Conservation (phyloP, 2,113 vertebrate genomes). For the Zootoca vivipara region DNA sequence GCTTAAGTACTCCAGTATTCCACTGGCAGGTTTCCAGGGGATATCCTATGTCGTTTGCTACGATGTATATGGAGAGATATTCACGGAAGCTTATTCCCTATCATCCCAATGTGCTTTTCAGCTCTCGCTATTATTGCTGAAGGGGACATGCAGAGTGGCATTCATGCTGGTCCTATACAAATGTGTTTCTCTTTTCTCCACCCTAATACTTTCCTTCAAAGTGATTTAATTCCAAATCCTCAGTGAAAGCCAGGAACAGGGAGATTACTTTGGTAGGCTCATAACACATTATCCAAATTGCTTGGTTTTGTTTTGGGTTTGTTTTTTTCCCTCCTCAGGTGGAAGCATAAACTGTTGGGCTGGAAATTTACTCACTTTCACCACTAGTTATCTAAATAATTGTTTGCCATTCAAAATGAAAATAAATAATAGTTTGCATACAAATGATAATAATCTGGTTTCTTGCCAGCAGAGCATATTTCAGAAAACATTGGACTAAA, state of each 20-base stretch:
- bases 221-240: constrained; percentile 59
- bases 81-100: not conserved
- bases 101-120: not conserved
- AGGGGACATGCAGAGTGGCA: not conserved
- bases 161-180: constrained; percentile 40
- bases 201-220: constrained; percentile 7
- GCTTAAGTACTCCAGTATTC: not conserved
- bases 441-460: constrained; percentile 64
- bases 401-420: constrained; percentile 58
- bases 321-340: constrained; percentile 53
- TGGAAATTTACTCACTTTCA: constrained; percentile 56
- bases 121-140: constrained; percentile 1
- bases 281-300: constrained; percentile 55
- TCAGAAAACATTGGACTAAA: constrained; percentile 1
- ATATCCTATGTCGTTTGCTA: not conserved
- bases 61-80: not conserved
- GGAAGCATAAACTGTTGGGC: constrained; percentile 36
- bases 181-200: constrained; percentile 24
- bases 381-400: constrained; percentile 62
- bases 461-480: constrained; percentile 40
- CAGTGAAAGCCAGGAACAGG: constrained; percentile 51
- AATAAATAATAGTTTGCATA: constrained; percentile 60
- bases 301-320: constrained; percentile 4
- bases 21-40: not conserved
- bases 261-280: constrained; percentile 45